Evolutionary conservation across 2,113 vertebrate genomes (phyloP).

Genomic region (Daubentonia madagascariensis): DNA sequence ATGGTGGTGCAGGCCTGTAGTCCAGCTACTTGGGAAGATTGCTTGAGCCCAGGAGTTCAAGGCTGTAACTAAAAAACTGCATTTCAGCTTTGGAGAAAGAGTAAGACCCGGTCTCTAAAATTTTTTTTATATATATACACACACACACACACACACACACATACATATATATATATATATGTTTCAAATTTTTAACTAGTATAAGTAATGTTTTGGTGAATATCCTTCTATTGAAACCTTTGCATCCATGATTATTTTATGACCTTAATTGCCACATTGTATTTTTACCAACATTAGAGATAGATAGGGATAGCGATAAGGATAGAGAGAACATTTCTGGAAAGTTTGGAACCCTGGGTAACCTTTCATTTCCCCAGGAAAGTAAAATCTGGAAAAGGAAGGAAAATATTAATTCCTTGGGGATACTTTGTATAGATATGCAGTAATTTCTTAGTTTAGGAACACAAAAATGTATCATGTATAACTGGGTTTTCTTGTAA

Average conservation of each 20-base stretch:
- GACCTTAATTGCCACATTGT: background rate
- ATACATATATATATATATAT: too few relatives aligned
- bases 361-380: constrained; percentile 24
- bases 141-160: too few relatives aligned
- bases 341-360: constrained; percentile 14
- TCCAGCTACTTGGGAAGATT: too few relatives aligned
- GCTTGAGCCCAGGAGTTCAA: too few relatives aligned
- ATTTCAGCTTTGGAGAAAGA: too few relatives aligned
- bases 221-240: background rate
- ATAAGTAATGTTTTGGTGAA: background rate
- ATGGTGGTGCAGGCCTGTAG: too few relatives aligned
- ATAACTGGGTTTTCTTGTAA: constrained; percentile 13
- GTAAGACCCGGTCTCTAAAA: too few relatives aligned
- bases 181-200: constrained; percentile 1
- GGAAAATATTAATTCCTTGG: background rate
- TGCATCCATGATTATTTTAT: background rate
- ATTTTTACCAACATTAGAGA: background rate
- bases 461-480: background rate
- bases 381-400: constrained; percentile 16
- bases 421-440: background rate
- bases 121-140: too few relatives aligned
- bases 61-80: too few relatives aligned
- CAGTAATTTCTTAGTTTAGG: background rate
- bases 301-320: background rate
- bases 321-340: background rate